A percentile compares a stretch with the other conserved stretches of the same genome.
Conservation (phyloP, 2,797 vertebrate species). For the Fistularia tabacaria region DNA sequence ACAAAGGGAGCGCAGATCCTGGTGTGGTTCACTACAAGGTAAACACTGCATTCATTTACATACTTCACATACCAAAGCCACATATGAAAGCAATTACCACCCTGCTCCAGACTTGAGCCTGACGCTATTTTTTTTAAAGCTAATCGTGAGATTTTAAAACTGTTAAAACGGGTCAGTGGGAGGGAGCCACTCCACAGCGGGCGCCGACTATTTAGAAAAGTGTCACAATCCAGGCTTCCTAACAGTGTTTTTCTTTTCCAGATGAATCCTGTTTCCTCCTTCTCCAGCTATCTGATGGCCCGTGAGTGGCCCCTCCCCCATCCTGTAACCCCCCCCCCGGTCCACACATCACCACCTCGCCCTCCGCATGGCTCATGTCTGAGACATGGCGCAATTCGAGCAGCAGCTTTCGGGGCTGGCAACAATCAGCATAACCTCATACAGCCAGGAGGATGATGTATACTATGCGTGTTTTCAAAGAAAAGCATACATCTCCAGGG, state of each 20-base stretch:
- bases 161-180: no score
- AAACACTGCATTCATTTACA: conserved; percentile 21
- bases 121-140: background rate
- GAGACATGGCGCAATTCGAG: conserved; percentile 12
- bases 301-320: conserved; percentile 35
- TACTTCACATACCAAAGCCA: conserved; percentile 18
- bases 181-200: no score
- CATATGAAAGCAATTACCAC: conserved; percentile 33
- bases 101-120: background rate
- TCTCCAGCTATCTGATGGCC: conserved; percentile 17
- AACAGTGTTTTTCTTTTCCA: conserved; percentile 23
- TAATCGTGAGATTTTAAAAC: background rate
- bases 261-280: conserved; percentile 16
- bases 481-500: no score
- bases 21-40: background rate
- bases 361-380: conserved; percentile 32
- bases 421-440: no score
- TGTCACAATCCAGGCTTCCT: conserved; percentile 4
- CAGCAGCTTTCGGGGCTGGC: background rate
- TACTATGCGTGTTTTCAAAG: no score
- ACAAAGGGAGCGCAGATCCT: background rate
- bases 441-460: no score
- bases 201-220: background rate
- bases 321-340: conserved; percentile 27
- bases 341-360: conserved; percentile 16